These are phyloP conservation scores for Aromia moschata DNA, from an alignment of 2,888 invertebrate genomes.

Conservation along the genomic window DNA sequence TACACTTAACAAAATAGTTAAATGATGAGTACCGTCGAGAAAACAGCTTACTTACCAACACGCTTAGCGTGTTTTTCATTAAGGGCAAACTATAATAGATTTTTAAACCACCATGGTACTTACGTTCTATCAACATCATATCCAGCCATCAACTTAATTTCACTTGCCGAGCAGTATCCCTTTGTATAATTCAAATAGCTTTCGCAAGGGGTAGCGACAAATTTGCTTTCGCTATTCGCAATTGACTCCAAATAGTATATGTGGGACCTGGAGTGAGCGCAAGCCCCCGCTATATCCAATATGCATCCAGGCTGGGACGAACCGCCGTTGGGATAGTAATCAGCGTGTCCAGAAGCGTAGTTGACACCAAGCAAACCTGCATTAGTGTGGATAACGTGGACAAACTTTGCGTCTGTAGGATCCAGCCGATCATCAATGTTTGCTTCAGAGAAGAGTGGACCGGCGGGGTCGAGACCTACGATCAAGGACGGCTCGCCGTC, in stretches of 20 bases:
- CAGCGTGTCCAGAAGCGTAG: slow-evolving; percentile 46
- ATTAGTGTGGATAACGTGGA: slow-evolving; percentile 57
- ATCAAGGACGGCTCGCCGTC: slow-evolving; percentile 47
- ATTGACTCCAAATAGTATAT: slow-evolving; percentile 60
- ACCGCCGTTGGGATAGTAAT: slow-evolving; percentile 50
- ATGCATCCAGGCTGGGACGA: slow-evolving; percentile 53
- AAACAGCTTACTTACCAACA: background rate
- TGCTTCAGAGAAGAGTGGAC: slow-evolving; percentile 47
- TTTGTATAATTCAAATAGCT: slow-evolving; percentile 27
- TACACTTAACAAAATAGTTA: no score
- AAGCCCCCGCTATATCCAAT: slow-evolving; percentile 52
- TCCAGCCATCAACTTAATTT: slow-evolving; percentile 34
- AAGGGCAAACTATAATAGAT: background rate
- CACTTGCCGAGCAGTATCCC: slow-evolving; percentile 34
- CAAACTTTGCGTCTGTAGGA: slow-evolving; percentile 52
- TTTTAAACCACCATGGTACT: no score
- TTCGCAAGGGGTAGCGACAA: slow-evolving; percentile 20
- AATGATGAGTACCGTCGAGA: background rate
- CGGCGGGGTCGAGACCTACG: slow-evolving; percentile 57
- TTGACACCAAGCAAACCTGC: slow-evolving; percentile 41
- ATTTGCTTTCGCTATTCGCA: background rate
- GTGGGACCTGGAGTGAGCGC: slow-evolving; percentile 63
- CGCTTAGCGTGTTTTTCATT: background rate
- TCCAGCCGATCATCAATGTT: slow-evolving; percentile 52
- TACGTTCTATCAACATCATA: slow-evolving; percentile 28